Base-by-base conservation (phyloP, 2,888 invertebrate genomes). In the Leptinotarsa haldemani region DNA sequence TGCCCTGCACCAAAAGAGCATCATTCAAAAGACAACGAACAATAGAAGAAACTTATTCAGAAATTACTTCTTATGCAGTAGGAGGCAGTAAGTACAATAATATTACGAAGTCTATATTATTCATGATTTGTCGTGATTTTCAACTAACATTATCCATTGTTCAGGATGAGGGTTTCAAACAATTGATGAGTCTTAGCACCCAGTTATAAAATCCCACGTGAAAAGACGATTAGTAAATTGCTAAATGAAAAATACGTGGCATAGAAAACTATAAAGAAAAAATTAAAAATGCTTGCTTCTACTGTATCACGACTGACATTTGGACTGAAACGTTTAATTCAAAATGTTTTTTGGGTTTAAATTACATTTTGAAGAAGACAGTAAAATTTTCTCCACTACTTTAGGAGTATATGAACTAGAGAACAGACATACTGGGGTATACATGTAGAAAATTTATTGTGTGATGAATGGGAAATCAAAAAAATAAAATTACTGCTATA, bases 261-360 rank as follows among this genome's bases (percentile, higher is more conserved):
- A 22, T n/a, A 71, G 3, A 64, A 74, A 30, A 50, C 15, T 16
- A 77, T 20, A 78, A 74, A 71, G 40, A 74, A 22, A 75, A 65
- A 56, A 68, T 80, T n/a, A 47, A 46, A 50, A 56, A 58, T n/a
- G 69, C 77, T 13, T 16, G 9, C n/a, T 61, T n/a, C 5, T 61
- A 20, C 20, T 18, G 12, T 7, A 18, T 53, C 12, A 81, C 79
- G 5, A 75, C 71, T 18, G 80, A 81, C 70, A 70, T 76, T 15
- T 81, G 81, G 78, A 78, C 78, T 40, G 80, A 81, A 30, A 30
- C 20, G 78, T 78, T 13, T 65, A 75, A 16, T 79, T 74, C 20
- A 73, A 56, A 48, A 80, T 1, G 81, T 65, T 81, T 74, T 73
- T 56, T 81, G 25, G 80, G 78, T 25, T 40, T 78, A 22, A 79